phyloP scores from a whole-genome alignment of 1,140 invertebrate species.

The Papilio machaon region DNA sequence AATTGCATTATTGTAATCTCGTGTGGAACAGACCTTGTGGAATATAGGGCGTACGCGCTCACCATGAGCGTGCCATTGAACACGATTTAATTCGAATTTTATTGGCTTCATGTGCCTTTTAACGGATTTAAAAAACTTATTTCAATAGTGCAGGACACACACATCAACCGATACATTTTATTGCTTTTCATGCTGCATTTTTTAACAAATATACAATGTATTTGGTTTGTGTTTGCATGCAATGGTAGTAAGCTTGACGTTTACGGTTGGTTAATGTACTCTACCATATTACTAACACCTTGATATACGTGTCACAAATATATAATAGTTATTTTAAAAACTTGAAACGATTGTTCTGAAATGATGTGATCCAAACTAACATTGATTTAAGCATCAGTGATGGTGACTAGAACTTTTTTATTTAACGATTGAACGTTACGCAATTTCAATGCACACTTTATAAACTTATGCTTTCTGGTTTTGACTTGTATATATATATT shows the following conservation, averaged over 20 bases:
- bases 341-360: not conserved
- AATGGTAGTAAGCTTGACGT: not conserved
- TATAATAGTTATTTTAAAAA: not conserved
- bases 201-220: not conserved
- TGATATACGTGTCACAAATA: not conserved
- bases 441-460: not conserved
- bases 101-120: conserved; percentile 35
- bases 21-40: conserved; percentile 33
- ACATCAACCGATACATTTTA: conserved; percentile 4
- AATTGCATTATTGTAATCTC: conserved; percentile 35
- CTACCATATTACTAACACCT: not conserved
- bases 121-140: conserved; percentile 21
- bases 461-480: no score
- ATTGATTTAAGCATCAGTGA: not conserved
- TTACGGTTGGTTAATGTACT: conserved; percentile 5
- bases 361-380: not conserved
- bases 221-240: not conserved
- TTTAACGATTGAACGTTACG: not conserved
- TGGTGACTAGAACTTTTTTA: not conserved
- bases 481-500: no score
- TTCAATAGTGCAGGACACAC: not conserved
- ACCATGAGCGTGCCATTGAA: conserved; percentile 31
- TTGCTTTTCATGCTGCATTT: not conserved
- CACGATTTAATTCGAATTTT: conserved; percentile 37
- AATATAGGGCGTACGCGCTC: conserved; percentile 34